Percentiles rank a stretch among this genome's conserved stretches.
Evolutionary conservation across 2,113 vertebrate species (phyloP).

Genomic region (Chaetops frenatus): DNA sequence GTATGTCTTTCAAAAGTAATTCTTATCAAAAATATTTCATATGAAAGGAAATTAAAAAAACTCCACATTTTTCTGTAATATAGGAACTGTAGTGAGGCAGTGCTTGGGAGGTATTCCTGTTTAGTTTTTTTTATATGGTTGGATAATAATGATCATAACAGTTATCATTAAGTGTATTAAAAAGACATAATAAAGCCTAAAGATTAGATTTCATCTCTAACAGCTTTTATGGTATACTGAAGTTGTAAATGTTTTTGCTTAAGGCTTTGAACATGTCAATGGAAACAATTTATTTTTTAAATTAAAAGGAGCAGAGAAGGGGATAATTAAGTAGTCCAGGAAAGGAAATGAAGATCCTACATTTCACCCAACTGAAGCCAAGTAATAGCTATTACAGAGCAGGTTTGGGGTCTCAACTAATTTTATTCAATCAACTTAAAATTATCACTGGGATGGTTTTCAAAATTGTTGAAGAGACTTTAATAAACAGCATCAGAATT

Average conservation of each 20-base stretch:
- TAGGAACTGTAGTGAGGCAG: background rate
- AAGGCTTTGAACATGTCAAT: background rate
- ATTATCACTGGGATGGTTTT: background rate
- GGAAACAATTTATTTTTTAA: constrained; percentile 19
- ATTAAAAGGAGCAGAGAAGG: background rate
- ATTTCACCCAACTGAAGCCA: background rate
- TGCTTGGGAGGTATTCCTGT: background rate
- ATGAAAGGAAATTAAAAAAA: background rate
- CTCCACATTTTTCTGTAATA: background rate
- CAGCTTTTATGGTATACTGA: background rate
- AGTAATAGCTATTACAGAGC: background rate
- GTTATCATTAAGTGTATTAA: background rate
- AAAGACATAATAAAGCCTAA: background rate
- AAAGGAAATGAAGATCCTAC: background rate
- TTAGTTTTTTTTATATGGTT: background rate
- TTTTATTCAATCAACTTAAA: background rate
- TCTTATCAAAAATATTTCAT: background rate
- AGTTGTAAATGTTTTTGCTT: background rate
- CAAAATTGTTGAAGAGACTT: background rate
- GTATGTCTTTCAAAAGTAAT: background rate
- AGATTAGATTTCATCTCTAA: background rate
- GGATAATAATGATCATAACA: background rate
- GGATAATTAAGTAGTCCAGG: background rate
- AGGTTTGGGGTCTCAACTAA: background rate
- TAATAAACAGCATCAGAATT: background rate